A percentile compares a stretch with the other conserved stretches of the same genome.
phyloP scores from a whole-genome alignment of 2,888 invertebrate genomes.

The Choreutis nemorana region DNA sequence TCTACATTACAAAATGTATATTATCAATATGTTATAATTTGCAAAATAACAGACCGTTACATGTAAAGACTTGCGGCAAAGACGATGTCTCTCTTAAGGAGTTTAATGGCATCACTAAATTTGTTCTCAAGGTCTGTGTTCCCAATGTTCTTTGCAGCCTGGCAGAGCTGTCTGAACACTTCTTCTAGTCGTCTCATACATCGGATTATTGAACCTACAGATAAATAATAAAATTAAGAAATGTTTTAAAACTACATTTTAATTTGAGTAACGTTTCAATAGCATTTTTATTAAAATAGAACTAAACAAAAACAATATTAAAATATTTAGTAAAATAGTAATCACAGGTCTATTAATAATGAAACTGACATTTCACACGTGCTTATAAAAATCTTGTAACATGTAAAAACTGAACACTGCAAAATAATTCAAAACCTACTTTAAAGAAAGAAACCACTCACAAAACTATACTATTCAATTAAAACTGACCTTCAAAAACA shows the following conservation, averaged over 20 bases:
- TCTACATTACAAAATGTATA: constrained; percentile 2
- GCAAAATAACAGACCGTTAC: constrained; percentile 19
- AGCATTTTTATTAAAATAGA: too few relatives aligned
- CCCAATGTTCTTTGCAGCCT: constrained; percentile 96
- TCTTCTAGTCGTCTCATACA: constrained; percentile 97
- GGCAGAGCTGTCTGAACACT: constrained; percentile 91
- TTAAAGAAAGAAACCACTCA: background rate
- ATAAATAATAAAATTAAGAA: too few relatives aligned
- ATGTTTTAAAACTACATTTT: too few relatives aligned
- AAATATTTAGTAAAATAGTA: too few relatives aligned
- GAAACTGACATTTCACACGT: background rate
- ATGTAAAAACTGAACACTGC: background rate
- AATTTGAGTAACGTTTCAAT: too few relatives aligned
- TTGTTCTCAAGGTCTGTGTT: constrained; percentile 95
- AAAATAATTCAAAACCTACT: background rate
- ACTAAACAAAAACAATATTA: too few relatives aligned
- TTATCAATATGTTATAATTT: constrained; percentile 7
- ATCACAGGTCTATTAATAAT: too few relatives aligned
- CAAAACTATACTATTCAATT: background rate
- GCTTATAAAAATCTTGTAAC: background rate
- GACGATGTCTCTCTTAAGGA: constrained; percentile 98
- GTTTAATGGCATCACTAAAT: constrained; percentile 89
- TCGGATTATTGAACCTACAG: constrained; percentile 73
- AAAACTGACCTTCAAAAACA: constrained; percentile 84
- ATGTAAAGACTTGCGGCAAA: constrained; percentile 97